Evolutionary conservation across 2,113 vertebrate genomes (phyloP), one percentile per base, ranked within the genome.

Genomic region (Origma solitaria): DNA sequence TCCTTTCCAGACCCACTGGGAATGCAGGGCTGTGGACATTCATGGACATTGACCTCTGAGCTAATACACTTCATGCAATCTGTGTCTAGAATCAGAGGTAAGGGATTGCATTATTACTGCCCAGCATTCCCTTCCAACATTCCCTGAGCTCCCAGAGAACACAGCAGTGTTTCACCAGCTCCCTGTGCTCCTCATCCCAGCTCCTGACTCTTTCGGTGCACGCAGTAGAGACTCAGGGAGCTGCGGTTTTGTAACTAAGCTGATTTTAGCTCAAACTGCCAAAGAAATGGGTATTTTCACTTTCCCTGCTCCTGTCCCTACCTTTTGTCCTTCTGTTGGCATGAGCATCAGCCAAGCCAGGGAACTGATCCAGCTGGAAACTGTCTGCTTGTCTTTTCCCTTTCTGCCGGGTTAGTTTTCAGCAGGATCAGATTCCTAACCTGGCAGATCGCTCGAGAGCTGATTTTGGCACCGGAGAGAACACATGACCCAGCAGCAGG

Each of bases 391-490:
- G 91, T 84, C 94, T 95, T 96, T 94, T 96, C 86, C 83, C 92
- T 95, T 93, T 95, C 86, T 95, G 86, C 82, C 66, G 86, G 88
- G 82, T 92, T 95, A 54, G 88, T 95, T 93, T 97, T 92, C 91
- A 94, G 86, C 92, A 56, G 72, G 91, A 94, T 97, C 94, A 88
- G 94, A 66, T 97, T 97, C 95, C 95, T 94, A 95, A 96, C 94
- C 96, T 93, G 92, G 88, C 92, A 92, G 86, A 94, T 96, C 51
- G 16, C 92, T 96, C 5, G 1, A 78, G 92, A 92, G 91, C 92
- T 81, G 94, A 81, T 92, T 95, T 95, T 97, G 96, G 96, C 95
- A 92, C 82, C 4, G 13, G 38, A 11, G 47, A 78, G 64, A 86
- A 22, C 82, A 83, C 86, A 90, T 94, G 82, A 90, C 86, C 94